Evolutionary conservation across 2,797 vertebrate genomes (phyloP).

Genomic region (Heteromormyrus szaboi): DNA sequence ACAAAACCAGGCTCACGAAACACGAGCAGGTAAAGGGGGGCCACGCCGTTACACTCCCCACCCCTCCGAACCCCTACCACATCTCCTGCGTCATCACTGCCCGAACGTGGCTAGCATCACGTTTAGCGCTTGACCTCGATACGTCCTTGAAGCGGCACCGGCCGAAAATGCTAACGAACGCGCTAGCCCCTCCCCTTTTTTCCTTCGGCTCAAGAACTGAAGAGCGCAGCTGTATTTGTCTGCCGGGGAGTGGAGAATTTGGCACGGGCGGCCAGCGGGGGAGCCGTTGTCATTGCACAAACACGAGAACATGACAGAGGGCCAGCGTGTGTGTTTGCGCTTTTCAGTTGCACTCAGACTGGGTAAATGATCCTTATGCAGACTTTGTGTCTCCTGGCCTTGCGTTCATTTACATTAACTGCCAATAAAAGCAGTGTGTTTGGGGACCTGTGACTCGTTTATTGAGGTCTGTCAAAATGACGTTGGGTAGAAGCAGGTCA

Average conservation of each 20-base stretch:
- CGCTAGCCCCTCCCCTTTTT: background rate
- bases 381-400: background rate
- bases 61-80: background rate
- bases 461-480: background rate
- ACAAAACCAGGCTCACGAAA: constrained; percentile 94
- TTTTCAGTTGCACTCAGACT: background rate
- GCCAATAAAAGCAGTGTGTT: background rate
- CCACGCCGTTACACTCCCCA: background rate
- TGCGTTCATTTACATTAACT: background rate
- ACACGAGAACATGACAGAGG: background rate
- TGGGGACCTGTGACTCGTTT: background rate
- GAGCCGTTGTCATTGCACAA: background rate
- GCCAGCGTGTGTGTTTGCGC: background rate
- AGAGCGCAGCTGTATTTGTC: background rate
- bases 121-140: background rate
- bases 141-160: background rate
- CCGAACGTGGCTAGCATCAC: background rate
- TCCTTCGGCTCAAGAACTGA: background rate
- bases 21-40: constrained; percentile 79
- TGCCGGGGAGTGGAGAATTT: background rate
- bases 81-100: no score
- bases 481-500: background rate
- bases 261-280: background rate
- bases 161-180: background rate
- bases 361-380: background rate